Evolutionary conservation across 2,113 vertebrate species (phyloP).

Genomic region (Peromyscus maniculatus): DNA sequence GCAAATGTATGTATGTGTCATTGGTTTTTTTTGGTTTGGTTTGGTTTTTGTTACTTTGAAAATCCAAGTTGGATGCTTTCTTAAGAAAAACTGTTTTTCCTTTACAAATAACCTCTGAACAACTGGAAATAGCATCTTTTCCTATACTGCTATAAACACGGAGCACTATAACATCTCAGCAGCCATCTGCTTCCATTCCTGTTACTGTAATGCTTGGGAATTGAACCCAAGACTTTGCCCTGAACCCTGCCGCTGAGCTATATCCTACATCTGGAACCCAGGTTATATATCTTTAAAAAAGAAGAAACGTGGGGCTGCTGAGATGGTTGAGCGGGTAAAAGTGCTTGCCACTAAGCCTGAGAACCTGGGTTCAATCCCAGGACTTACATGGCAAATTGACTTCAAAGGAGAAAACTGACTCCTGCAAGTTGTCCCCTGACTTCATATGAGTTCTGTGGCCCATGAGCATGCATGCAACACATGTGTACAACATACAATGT

Average conservation of each 20-base stretch:
- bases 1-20: not conserved
- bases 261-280: not conserved
- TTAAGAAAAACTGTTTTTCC: constrained; percentile 32
- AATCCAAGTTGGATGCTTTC: constrained; percentile 35
- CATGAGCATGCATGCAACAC: not conserved
- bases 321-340: no score
- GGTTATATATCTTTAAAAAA: not conserved
- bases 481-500: not conserved
- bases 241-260: not conserved
- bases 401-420: not conserved
- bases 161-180: not conserved
- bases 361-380: not conserved
- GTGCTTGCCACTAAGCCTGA: not conserved
- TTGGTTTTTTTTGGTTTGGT: not conserved
- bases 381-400: not conserved
- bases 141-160: not conserved
- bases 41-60: not conserved
- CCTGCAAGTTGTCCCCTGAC: not conserved
- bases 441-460: not conserved
- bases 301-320: not conserved
- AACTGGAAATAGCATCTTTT: constrained; percentile 18
- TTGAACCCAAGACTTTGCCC: not conserved
- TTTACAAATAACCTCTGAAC: constrained; percentile 49
- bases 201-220: not conserved
- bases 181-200: not conserved